Evolutionary conservation across 2,113 vertebrate species (phyloP).

Genomic region (Clinocottus analis): DNA sequence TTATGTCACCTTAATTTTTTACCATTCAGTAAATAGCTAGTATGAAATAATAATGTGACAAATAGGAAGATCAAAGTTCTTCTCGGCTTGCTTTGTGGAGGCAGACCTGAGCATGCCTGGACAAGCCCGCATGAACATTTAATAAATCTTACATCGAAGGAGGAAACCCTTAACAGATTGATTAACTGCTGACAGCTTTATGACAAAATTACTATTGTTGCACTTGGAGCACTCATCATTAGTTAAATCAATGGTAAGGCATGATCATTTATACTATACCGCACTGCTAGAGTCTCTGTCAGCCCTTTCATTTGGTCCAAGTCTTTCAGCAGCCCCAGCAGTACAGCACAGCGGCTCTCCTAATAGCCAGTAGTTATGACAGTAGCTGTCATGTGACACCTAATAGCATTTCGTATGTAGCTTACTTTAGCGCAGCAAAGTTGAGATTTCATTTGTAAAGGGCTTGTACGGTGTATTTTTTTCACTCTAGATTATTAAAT

Average conservation of each 20-base stretch:
- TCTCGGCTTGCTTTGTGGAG: constrained; percentile 78
- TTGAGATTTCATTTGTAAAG: not conserved
- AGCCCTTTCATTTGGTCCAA: constrained; percentile 76
- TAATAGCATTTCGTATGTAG: constrained; percentile 17
- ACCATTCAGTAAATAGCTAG: constrained; percentile 40
- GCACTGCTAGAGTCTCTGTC: constrained; percentile 67
- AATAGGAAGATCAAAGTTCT: constrained; percentile 79
- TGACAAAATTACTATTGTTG: constrained; percentile 88
- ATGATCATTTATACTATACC: constrained; percentile 80
- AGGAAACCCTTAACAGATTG: constrained; percentile 87
- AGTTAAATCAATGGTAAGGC: constrained; percentile 83
- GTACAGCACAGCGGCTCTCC: constrained; percentile 46
- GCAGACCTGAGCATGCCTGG: constrained; percentile 83
- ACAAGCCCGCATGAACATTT: constrained; percentile 84
- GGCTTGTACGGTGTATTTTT: not conserved
- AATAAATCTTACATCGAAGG: constrained; percentile 90
- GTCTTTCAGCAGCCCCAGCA: constrained; percentile 76
- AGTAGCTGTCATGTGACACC: constrained; percentile 57
- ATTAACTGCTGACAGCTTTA: constrained; percentile 91
- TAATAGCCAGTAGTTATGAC: constrained; percentile 70
- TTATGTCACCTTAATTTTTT: constrained; percentile 65
- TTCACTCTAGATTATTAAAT: not conserved
- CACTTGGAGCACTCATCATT: constrained; percentile 84
- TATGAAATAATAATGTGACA: constrained; percentile 80
- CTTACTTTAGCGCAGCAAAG: constrained; percentile 20